Conservation (phyloP, 2,888 invertebrate species). For the Sipha maydis region DNA sequence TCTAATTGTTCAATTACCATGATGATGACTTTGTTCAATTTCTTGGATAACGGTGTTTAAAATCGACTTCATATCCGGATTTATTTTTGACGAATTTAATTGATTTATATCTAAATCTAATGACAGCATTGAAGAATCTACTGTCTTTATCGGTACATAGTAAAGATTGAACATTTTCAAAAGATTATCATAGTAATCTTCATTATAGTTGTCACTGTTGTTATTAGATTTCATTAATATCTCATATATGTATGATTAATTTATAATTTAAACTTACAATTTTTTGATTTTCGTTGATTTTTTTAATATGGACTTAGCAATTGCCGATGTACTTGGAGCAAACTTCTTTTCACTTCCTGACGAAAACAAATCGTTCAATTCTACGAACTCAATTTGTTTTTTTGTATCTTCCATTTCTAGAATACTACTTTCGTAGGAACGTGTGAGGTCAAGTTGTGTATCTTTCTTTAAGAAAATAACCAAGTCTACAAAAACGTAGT, state of each 20-base stretch:
- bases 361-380: not conserved
- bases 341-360: not conserved
- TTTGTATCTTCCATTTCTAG: not conserved
- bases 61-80: not conserved
- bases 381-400: not conserved
- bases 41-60: conserved; percentile 8
- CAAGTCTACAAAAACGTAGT: conserved; percentile 7
- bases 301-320: conserved; percentile 30
- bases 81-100: not conserved
- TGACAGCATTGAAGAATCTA: conserved; percentile 22
- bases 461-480: conserved; percentile 5
- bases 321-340: not conserved
- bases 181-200: not conserved
- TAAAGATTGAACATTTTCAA: conserved; percentile 17
- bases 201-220: not conserved
- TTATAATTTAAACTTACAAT: not conserved
- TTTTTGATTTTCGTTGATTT: not conserved
- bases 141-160: not conserved
- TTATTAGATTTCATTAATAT: not conserved
- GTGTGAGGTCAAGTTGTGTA: not conserved
- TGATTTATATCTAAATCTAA: not conserved
- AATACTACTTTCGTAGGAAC: not conserved
- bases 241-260: not conserved
- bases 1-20: conserved; percentile 1
- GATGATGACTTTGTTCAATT: not conserved